phyloP scores from a whole-genome alignment of 2,113 vertebrate species.

The Boulengeromyrus knoepffleri region DNA sequence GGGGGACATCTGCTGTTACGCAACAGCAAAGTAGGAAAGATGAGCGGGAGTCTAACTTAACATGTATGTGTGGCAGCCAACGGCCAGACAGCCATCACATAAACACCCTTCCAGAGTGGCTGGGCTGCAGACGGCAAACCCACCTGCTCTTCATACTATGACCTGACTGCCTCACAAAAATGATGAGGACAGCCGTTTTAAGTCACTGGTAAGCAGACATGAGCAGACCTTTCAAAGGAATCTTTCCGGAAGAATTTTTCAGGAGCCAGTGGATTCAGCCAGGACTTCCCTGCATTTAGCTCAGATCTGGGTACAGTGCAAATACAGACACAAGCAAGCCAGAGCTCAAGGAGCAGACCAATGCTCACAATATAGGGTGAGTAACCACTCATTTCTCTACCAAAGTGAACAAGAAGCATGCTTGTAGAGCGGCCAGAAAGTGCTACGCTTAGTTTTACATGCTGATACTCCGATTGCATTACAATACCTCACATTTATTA shows the following conservation, averaged over 20 bases:
- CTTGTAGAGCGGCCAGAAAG: background rate
- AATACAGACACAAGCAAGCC: background rate
- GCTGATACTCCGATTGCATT: background rate
- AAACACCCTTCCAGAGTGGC: background rate
- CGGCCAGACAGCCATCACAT: background rate
- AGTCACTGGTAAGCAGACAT: background rate
- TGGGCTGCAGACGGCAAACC: background rate
- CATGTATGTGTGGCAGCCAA: background rate
- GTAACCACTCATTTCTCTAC: background rate
- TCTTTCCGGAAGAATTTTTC: background rate
- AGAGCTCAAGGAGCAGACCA: background rate
- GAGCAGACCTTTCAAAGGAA: background rate
- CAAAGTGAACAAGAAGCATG: background rate
- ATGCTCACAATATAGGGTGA: background rate
- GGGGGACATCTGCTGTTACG: background rate
- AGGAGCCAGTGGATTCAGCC: background rate
- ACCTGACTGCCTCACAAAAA: background rate
- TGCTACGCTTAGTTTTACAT: background rate
- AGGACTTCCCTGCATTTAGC: background rate
- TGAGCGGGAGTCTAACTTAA: background rate
- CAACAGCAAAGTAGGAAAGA: conserved; percentile 1
- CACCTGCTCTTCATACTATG: background rate
- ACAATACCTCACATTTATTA: background rate
- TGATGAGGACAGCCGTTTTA: background rate
- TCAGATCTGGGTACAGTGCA: background rate